These are phyloP conservation scores for Elaphurus davidianus DNA, from an alignment of 2,113 vertebrate species.

Conservation along the genomic window DNA sequence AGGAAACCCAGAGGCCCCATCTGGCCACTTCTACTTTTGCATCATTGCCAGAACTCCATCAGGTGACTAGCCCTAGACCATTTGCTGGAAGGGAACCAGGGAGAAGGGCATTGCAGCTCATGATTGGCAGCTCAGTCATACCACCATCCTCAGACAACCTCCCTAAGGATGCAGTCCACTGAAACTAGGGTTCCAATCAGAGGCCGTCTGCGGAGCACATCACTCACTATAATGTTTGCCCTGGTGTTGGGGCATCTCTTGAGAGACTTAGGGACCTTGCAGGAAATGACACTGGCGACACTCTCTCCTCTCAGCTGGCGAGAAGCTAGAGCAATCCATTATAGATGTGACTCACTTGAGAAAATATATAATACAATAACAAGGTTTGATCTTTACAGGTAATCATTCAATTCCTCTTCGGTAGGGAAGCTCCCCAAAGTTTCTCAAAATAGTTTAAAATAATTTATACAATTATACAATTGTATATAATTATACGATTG, in stretches of 20 bases:
- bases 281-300: background rate
- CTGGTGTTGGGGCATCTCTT: background rate
- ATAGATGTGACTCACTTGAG: background rate
- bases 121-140: background rate
- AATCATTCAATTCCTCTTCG: background rate
- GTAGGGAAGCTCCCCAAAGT: background rate
- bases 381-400: background rate
- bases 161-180: background rate
- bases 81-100: background rate
- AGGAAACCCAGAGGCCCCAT: background rate
- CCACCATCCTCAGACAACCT: background rate
- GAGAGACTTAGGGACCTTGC: background rate
- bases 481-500: background rate
- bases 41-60: background rate
- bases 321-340: background rate
- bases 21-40: background rate
- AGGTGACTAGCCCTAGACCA: background rate
- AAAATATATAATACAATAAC: background rate
- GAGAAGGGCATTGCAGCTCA: too few relatives aligned
- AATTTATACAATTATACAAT: background rate
- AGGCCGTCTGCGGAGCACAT: too few relatives aligned
- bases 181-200: background rate
- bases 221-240: background rate
- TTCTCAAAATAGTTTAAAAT: background rate
- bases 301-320: background rate